Conservation (phyloP, 2,113 vertebrate species). For the Pavo muticus region DNA sequence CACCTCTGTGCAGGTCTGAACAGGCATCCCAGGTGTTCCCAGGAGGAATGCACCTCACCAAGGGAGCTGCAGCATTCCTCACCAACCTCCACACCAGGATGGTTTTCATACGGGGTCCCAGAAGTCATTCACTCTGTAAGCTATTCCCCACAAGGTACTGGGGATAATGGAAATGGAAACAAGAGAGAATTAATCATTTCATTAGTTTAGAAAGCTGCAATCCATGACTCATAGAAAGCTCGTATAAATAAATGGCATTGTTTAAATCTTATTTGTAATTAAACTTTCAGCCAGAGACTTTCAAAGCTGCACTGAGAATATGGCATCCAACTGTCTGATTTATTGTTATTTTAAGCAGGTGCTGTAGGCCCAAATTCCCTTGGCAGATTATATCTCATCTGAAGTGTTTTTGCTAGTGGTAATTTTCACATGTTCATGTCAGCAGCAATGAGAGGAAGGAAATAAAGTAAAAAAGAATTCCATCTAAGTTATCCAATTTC, state of each 20-base stretch:
- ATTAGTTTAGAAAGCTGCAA: slow-evolving; percentile 26
- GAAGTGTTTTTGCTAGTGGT: slow-evolving; percentile 58
- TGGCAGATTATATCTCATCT: slow-evolving; percentile 55
- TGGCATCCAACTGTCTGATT: slow-evolving; percentile 41
- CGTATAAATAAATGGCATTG: slow-evolving; percentile 35
- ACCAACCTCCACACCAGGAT: background rate
- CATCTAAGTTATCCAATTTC: slow-evolving; percentile 3
- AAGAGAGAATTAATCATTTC: slow-evolving; percentile 43
- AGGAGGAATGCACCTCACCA: background rate
- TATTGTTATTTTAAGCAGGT: slow-evolving; percentile 68
- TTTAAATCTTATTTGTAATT: slow-evolving; percentile 62
- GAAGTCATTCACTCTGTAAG: background rate
- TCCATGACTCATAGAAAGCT: background rate
- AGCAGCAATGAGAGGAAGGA: slow-evolving; percentile 51
- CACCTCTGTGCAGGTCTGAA: background rate
- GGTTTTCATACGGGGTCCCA: background rate
- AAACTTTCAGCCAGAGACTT: slow-evolving; percentile 34
- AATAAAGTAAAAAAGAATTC: slow-evolving; percentile 55
- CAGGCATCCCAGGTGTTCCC: background rate
- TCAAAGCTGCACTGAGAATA: slow-evolving; percentile 26
- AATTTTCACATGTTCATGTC: slow-evolving; percentile 46
- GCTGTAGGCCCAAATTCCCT: slow-evolving; percentile 44
- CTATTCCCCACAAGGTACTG: background rate
- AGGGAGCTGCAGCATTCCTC: slow-evolving; percentile 45
- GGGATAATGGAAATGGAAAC: slow-evolving; percentile 12